These are phyloP conservation scores for Diarsia brunnea DNA, from an alignment of 2,888 invertebrate species.

Conservation along the genomic window DNA sequence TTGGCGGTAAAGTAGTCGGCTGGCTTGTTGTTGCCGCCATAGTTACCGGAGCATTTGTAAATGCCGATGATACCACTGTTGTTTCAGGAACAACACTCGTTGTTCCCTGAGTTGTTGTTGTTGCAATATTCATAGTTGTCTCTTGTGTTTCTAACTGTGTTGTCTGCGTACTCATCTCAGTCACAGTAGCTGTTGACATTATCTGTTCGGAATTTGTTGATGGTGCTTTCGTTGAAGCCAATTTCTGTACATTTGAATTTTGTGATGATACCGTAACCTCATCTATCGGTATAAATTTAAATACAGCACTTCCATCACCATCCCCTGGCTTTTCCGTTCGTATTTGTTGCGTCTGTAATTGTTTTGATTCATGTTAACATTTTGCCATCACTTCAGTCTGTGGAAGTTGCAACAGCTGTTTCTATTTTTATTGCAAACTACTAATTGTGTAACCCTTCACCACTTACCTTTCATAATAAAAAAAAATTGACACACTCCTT, in stretches of 20 bases:
- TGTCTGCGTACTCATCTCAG: conserved; percentile 82
- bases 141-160: conserved; percentile 77
- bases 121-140: conserved; percentile 68
- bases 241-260: conserved; percentile 85
- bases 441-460: conserved; percentile 73
- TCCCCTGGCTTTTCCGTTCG: conserved; percentile 87
- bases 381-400: conserved; percentile 19
- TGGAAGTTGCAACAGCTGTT: conserved; percentile 33
- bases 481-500: conserved; percentile 54
- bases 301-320: conserved; percentile 82
- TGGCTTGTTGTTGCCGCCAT: conserved; percentile 72
- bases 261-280: conserved; percentile 83
- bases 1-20: conserved; percentile 63
- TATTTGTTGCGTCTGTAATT: conserved; percentile 90
- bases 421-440: conserved; percentile 41
- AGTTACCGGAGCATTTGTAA: conserved; percentile 65
- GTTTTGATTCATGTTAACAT: conserved; percentile 65
- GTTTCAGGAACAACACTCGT: conserved; percentile 62
- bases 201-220: conserved; percentile 76
- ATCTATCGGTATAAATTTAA: conserved; percentile 88
- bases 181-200: conserved; percentile 73
- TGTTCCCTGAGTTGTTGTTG: conserved; percentile 69
- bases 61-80: conserved; percentile 63
- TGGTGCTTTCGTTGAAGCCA: conserved; percentile 82
- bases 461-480: conserved; percentile 79